Base-by-base conservation (phyloP, 1,140 invertebrate genomes). In the Propsilocerus akamusi region DNA sequence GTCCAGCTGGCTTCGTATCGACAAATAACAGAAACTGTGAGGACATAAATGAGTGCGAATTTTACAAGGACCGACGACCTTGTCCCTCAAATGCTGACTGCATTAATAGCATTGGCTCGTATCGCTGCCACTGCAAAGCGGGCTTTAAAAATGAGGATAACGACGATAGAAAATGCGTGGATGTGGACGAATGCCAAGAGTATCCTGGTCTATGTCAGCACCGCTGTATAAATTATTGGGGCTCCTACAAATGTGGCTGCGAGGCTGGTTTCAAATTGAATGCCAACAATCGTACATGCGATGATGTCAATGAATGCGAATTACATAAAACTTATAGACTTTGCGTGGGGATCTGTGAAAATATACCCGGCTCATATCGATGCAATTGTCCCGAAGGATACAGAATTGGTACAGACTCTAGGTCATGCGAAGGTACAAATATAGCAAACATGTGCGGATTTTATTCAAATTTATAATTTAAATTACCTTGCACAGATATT, bases 361-460 rank as follows among this genome's bases (percentile, higher is more conserved):
- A 97, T 61, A 77, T 78, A 1, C 79, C 81, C 0, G 94, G 94
- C 4, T 87, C 83, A 32, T 97, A 86, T 62, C 68, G 70, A 37
- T 97, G 93, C 65, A 67, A 71, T 10, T 97, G 93, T 68, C 92
- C 92, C 0, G 64, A 74, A 3, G 92, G 92, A 0, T 97, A 93
- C 63, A 73, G 68, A 20, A 67, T 91, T 4, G 73, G 74, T 0
- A 58, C 67, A 5, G 85, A 90, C 58, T 70, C 70, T 17, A 69
- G 78, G 46, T 80, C 78, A 20, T 92, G 87, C 56, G 76, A 81
- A 63, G 84, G 83, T 86, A 67, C 66, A 53, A 50, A 4, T n/a
- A n/a, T 30, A 7, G 37, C 3, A 20, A 17, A 46, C 22, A 17
- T 46, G 10, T 20, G 7, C 3, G 10, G 11, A 23, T 12, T 5